phyloP scores from a whole-genome alignment of 2,797 vertebrate species.

The Distichodus sexfasciatus region DNA sequence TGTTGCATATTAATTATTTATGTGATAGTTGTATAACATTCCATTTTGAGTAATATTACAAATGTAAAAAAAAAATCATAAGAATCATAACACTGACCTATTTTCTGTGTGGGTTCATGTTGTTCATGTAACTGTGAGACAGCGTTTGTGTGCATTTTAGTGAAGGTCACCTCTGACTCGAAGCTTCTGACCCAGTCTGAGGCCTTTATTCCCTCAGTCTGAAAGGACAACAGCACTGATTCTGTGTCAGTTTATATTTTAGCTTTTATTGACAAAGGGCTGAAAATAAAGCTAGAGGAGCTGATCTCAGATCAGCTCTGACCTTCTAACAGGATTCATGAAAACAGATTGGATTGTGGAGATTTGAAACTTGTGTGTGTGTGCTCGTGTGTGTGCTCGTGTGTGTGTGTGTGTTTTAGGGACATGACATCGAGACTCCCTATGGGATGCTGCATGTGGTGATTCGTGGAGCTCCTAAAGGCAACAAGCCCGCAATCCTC shows the following conservation, averaged over 20 bases:
- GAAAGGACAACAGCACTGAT: no score
- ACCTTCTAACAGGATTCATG: background rate
- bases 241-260: background rate
- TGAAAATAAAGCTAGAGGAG: background rate
- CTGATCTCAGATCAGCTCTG: background rate
- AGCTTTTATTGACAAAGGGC: background rate
- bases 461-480: slow-evolving; percentile 91
- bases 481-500: slow-evolving; percentile 92
- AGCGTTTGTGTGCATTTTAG: background rate
- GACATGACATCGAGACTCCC: slow-evolving; percentile 95
- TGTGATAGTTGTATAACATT: no score
- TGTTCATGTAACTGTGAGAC: background rate
- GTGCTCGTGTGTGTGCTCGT: slow-evolving; percentile 32
- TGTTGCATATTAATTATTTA: no score
- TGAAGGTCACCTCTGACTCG: background rate
- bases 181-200: background rate
- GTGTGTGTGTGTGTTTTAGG: slow-evolving; percentile 72
- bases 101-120: background rate
- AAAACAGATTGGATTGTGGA: background rate
- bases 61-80: no score
- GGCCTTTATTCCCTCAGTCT: no score
- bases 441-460: slow-evolving; percentile 94
- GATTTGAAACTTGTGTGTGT: slow-evolving; percentile 2
- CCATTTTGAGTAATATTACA: no score
- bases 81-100: background rate